These are phyloP conservation scores for Gadopsis marmoratus DNA, from an alignment of 2,797 vertebrate species.

Conservation along the genomic window DNA sequence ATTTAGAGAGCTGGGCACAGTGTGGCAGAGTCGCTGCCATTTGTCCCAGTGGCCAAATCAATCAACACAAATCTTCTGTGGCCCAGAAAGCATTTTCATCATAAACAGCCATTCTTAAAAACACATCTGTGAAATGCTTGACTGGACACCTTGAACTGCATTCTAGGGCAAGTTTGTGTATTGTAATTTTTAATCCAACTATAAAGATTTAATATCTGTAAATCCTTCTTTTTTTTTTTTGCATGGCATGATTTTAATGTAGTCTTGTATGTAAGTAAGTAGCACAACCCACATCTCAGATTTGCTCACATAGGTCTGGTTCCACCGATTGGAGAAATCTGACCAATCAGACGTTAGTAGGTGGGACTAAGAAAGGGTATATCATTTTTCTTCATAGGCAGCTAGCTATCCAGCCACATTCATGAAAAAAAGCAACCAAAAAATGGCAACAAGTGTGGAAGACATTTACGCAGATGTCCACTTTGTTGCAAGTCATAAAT, in stretches of 20 bases:
- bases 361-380: neutral
- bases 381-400: conserved; percentile 1
- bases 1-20: neutral
- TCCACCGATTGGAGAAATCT: neutral
- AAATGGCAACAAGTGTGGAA: neutral
- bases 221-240: neutral
- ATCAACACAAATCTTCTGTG: neutral
- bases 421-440: neutral
- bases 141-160: neutral
- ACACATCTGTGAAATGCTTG: neutral
- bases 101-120: neutral
- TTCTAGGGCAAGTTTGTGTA: neutral
- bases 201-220: neutral
- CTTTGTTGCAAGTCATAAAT: neutral
- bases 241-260: neutral
- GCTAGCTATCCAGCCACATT: neutral
- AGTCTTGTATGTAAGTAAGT: neutral
- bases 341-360: neutral
- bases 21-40: neutral
- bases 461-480: neutral
- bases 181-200: neutral
- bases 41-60: neutral
- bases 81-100: neutral
- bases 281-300: neutral
- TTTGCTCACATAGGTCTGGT: neutral